Evolutionary conservation across 2,888 invertebrate genomes (phyloP).

Genomic region (Oasisia sp.): DNA sequence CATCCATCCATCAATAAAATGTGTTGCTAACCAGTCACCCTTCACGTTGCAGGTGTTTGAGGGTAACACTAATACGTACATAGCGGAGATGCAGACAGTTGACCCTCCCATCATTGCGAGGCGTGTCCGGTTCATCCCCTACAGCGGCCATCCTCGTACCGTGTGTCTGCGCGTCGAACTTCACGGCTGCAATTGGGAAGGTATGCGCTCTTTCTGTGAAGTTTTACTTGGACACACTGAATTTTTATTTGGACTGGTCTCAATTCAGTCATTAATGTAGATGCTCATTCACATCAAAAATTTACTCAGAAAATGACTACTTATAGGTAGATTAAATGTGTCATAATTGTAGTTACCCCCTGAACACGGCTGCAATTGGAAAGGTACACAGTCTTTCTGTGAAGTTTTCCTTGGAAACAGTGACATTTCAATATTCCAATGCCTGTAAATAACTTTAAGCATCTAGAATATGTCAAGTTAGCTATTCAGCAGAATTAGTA

Average conservation of each 20-base stretch:
- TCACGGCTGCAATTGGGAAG: constrained; percentile 85
- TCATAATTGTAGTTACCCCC: too few species aligned
- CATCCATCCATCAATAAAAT: too few species aligned
- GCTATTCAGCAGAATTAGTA: too few species aligned
- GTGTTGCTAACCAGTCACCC: background rate
- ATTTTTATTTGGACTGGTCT: background rate
- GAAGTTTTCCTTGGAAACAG: background rate
- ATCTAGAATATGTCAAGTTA: too few species aligned
- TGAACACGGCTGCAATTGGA: constrained; percentile 90
- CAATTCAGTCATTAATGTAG: too few species aligned
- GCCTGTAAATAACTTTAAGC: too few species aligned
- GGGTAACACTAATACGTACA: constrained; percentile 89
- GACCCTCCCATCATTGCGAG: constrained; percentile 88
- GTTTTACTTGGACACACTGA: background rate
- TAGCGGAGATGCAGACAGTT: constrained; percentile 78
- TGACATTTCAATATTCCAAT: background rate
- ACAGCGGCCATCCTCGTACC: constrained; percentile 83
- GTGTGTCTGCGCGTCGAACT: constrained; percentile 92
- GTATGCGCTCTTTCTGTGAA: constrained; percentile 23
- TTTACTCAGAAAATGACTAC: too few species aligned
- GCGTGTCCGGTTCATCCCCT: constrained; percentile 85
- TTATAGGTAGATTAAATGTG: too few species aligned
- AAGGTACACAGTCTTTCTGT: constrained; percentile 47
- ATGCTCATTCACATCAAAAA: too few species aligned
- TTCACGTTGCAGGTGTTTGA: constrained; percentile 76